phyloP scores from a whole-genome alignment of 2,797 vertebrate genomes.

The Rousettus madagascariensis region DNA sequence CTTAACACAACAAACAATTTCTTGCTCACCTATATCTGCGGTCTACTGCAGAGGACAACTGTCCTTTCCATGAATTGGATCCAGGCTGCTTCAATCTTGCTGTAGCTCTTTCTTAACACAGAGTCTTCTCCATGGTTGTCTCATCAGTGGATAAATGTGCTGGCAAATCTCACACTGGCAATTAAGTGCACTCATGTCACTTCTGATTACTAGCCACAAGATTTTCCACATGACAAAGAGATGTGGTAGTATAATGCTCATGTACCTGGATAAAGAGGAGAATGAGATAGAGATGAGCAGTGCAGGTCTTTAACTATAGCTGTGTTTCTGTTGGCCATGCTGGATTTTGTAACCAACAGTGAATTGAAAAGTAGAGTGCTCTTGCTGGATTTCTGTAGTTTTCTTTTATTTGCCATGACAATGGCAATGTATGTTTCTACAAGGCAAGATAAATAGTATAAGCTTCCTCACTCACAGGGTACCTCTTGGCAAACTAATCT shows the following conservation, averaged over 20 bases:
- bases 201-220: no score
- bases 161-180: not conserved
- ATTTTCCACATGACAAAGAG: no score
- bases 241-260: no score
- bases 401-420: not conserved
- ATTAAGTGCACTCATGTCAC: not conserved
- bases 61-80: not conserved
- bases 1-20: not conserved
- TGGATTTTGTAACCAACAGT: not conserved
- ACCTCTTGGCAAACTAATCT: not conserved
- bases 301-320: not conserved
- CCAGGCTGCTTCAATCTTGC: not conserved
- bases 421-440: no score
- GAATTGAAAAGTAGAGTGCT: not conserved
- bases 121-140: not conserved
- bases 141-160: not conserved
- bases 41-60: not conserved
- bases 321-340: not conserved
- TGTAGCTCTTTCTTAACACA: not conserved
- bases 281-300: not conserved
- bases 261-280: not conserved
- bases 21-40: not conserved
- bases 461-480: not conserved
- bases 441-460: not conserved
- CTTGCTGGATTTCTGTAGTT: not conserved